Evolutionary conservation across 2,797 vertebrate species (phyloP).

Genomic region (Rhinoraja longicauda): DNA sequence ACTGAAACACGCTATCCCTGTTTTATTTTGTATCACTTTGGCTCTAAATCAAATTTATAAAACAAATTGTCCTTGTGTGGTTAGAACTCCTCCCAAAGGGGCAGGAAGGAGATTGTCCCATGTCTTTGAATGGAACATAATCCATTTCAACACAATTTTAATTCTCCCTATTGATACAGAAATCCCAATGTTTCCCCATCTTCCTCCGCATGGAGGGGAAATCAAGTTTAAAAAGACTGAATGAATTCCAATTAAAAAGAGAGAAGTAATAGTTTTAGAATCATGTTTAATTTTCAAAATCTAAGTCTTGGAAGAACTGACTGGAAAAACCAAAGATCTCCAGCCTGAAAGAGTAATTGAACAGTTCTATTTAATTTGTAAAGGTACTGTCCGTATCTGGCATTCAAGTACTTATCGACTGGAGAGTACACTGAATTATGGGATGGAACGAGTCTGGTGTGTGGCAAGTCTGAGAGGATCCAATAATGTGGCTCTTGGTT

Average conservation of each 20-base stretch:
- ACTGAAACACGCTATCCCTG: background rate
- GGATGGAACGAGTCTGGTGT: constrained; percentile 97
- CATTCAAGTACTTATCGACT: constrained; percentile 93
- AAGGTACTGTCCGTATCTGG: constrained; percentile 95
- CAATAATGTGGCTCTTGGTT: constrained; percentile 91
- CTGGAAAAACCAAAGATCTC: background rate
- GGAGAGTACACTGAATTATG: constrained; percentile 92
- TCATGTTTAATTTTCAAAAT: background rate
- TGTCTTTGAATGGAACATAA: background rate
- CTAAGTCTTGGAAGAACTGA: background rate
- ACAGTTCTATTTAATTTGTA: constrained; percentile 14
- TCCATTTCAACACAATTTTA: background rate
- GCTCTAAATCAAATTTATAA: background rate
- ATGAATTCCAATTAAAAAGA: background rate
- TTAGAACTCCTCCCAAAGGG: background rate
- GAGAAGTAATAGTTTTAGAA: background rate
- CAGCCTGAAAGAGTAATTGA: background rate
- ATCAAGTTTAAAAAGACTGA: background rate
- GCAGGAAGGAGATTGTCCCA: background rate
- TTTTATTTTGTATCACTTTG: background rate
- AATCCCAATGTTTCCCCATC: no score
- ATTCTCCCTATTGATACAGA: background rate
- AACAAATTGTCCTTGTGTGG: background rate
- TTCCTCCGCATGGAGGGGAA: background rate
- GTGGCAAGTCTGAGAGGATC: constrained; percentile 88